Evolutionary conservation across 1,140 invertebrate genomes (phyloP).

Genomic region (Diabrotica undecimpunctata): DNA sequence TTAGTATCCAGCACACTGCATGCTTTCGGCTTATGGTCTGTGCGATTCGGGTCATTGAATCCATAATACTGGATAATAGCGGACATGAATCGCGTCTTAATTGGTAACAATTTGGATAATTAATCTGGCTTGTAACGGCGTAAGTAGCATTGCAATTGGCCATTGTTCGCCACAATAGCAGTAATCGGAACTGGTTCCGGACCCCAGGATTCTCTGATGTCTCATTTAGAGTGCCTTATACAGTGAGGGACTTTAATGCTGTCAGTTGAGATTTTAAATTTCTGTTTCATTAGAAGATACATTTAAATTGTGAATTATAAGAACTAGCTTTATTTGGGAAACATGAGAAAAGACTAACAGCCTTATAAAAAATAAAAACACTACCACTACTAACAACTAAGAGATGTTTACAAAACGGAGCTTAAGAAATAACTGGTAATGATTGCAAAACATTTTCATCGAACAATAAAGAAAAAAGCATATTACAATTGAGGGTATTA

Average conservation of each 20-base stretch:
- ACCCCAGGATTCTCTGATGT: constrained; percentile 36
- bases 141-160: constrained; percentile 48
- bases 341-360: no score
- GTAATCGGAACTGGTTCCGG: constrained; percentile 46
- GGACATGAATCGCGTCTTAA: constrained; percentile 50
- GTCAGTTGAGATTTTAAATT: no score
- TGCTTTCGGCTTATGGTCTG: not conserved
- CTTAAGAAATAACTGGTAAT: no score
- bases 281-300: no score
- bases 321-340: no score
- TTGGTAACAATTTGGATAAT: constrained; percentile 52
- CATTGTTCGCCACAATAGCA: constrained; percentile 47
- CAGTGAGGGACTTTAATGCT: not conserved
- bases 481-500: no score
- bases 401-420: no score
- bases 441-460: no score
- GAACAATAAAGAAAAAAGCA: no score
- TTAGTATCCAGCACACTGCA: constrained; percentile 2
- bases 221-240: constrained; percentile 40
- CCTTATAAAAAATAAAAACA: no score
- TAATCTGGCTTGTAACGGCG: constrained; percentile 47
- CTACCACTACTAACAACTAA: no score
- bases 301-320: no score
- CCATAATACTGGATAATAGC: constrained; percentile 39
- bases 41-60: constrained; percentile 26